A percentile compares a stretch with the other conserved stretches of the same genome.
These are phyloP conservation scores for Geophilus truncorum DNA, from an alignment of 2,888 invertebrate species.

Conservation along the genomic window DNA sequence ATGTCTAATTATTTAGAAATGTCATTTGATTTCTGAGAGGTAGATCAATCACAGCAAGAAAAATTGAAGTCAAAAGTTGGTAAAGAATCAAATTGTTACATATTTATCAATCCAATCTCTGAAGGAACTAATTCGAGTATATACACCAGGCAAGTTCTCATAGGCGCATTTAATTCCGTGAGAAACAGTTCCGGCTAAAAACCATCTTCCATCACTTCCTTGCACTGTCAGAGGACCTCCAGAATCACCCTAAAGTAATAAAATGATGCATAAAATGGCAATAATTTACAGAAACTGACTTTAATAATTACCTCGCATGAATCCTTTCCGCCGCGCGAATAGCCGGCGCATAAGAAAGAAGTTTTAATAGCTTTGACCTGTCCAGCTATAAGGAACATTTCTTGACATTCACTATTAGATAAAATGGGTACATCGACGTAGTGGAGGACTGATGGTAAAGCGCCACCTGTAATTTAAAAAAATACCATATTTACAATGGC, in stretches of 20 bases:
- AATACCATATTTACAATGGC: too few relatives aligned
- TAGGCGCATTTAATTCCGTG: constrained; percentile 62
- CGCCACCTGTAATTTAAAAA: too few relatives aligned
- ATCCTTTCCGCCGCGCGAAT: constrained; percentile 84
- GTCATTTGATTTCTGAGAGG: not conserved
- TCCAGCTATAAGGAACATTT: constrained; percentile 87
- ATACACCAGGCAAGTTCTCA: constrained; percentile 85
- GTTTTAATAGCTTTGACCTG: constrained; percentile 79
- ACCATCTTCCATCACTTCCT: constrained; percentile 76
- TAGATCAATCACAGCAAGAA: not conserved
- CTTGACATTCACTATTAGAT: constrained; percentile 84
- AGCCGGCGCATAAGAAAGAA: constrained; percentile 87
- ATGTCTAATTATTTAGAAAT: not conserved
- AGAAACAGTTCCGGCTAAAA: constrained; percentile 63
- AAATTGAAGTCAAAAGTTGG: too few relatives aligned
- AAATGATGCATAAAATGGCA: constrained; percentile 25
- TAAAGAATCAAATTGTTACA: not conserved
- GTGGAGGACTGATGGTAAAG: constrained; percentile 81
- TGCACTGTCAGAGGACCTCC: constrained; percentile 83
- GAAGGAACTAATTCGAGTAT: constrained; percentile 83
- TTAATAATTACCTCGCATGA: constrained; percentile 72
- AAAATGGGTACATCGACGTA: constrained; percentile 87
- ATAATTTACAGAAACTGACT: not conserved
- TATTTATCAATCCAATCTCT: constrained; percentile 79
- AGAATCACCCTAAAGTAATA: constrained; percentile 71